Evolutionary conservation across 2,888 invertebrate genomes (phyloP).

Genomic region (Melangyna quadrimaculata): DNA sequence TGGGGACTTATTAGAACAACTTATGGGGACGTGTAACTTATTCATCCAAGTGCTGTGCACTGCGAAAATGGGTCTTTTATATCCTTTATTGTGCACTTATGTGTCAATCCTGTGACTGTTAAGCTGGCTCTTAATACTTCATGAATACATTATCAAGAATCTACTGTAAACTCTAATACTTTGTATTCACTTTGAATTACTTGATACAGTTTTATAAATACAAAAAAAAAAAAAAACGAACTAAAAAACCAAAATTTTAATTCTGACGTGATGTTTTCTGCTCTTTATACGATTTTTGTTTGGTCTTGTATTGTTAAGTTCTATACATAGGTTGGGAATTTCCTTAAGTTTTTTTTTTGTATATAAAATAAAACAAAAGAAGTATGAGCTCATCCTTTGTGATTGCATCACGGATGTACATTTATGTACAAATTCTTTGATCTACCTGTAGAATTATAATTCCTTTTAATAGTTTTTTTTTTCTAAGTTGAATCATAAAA

Average conservation of each 20-base stretch:
- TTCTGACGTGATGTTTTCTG: not conserved
- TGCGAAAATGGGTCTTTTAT: no score
- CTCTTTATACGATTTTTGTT: not conserved
- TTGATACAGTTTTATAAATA: not conserved
- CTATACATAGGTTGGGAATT: slow-evolving; percentile 7
- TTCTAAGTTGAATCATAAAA: not conserved
- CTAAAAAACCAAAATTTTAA: not conserved
- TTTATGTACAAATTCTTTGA: slow-evolving; percentile 14
- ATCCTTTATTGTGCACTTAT: no score
- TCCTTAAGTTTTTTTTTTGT: not conserved
- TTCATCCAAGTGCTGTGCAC: no score
- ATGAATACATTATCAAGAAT: not conserved
- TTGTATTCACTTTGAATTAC: not conserved
- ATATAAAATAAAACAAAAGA: slow-evolving; percentile 11
- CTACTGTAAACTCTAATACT: not conserved
- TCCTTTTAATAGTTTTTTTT: not conserved
- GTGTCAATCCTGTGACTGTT: no score
- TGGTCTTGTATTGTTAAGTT: not conserved
- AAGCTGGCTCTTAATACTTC: no score
- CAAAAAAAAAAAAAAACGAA: not conserved
- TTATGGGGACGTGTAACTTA: no score
- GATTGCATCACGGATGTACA: slow-evolving; percentile 45
- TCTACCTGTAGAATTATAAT: slow-evolving; percentile 46
- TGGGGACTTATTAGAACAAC: no score
- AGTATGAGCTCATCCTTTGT: slow-evolving; percentile 46